Conservation (phyloP, 2,888 invertebrate species). For the Harpalus rufipes region DNA sequence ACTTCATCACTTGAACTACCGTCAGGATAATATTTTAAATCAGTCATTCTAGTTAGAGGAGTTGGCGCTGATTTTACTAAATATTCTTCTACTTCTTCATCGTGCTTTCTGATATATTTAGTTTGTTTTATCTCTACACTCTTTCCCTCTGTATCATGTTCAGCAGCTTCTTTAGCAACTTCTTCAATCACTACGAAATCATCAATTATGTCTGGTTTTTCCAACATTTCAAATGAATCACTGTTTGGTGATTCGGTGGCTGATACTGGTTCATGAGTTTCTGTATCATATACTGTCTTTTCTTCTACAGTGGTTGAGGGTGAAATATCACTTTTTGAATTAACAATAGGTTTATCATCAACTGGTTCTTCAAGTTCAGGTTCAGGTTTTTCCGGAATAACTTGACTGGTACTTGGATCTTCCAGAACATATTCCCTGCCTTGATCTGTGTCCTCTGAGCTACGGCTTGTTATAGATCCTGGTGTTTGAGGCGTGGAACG, state of each 20-base stretch:
- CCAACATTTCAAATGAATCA: slow-evolving; percentile 92
- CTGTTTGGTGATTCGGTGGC: slow-evolving; percentile 86
- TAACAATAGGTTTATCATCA: slow-evolving; percentile 74
- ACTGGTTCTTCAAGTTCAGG: slow-evolving; percentile 77
- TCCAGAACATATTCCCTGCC: slow-evolving; percentile 82
- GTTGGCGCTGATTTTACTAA: slow-evolving; percentile 85
- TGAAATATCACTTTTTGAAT: slow-evolving; percentile 72
- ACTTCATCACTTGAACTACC: slow-evolving; percentile 81
- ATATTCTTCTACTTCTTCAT: slow-evolving; percentile 85
- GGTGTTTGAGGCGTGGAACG: slow-evolving; percentile 82
- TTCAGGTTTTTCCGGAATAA: slow-evolving; percentile 80
- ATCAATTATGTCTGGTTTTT: slow-evolving; percentile 91
- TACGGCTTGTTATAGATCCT: slow-evolving; percentile 82
- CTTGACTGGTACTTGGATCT: slow-evolving; percentile 76
- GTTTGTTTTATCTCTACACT: slow-evolving; percentile 84
- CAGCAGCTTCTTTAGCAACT: slow-evolving; percentile 91
- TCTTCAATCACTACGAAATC: slow-evolving; percentile 94
- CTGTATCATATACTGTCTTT: slow-evolving; percentile 77
- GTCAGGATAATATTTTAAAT: slow-evolving; percentile 77
- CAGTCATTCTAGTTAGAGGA: slow-evolving; percentile 78
- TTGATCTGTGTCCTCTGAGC: slow-evolving; percentile 83
- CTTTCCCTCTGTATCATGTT: slow-evolving; percentile 90
- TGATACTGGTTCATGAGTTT: slow-evolving; percentile 75
- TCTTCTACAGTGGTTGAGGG: slow-evolving; percentile 80
- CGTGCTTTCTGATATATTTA: slow-evolving; percentile 81